Base-by-base conservation (phyloP, 2,797 vertebrate species). In the Catharus ustulatus region DNA sequence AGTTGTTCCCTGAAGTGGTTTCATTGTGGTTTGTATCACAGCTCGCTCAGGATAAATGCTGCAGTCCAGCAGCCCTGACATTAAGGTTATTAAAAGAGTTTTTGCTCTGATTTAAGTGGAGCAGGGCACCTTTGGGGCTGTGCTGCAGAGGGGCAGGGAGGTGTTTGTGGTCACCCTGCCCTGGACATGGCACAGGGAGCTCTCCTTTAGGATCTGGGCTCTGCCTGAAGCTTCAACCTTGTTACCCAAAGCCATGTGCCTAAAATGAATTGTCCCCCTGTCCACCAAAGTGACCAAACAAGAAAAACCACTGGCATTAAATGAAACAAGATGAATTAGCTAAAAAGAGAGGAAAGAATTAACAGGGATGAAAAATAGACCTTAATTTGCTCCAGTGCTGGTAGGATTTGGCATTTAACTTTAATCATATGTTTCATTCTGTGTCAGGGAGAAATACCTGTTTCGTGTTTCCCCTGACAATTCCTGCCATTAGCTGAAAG, bases 401-500 rank as follows among this genome's bases (percentile, higher is more conserved):
- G 29, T 52, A 89, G 86, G 48, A 74, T 90, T 82, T 94, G 88
- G 86, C 42, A 34, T 92, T 93, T 87, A 38, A 75, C 40, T 74
- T 72, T 48, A 68, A 72, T 91, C 63, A 15, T 26, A 13, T 36
- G 82, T 78, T 91, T 93, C 43, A n/a, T 49, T 84, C 72, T 72
- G 7, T 75, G 61, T 72, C 46, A 17, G 58, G 46, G 69, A 89
- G 46, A 78, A 85, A 62, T 93, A 93, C 89, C 94, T 93, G 93
- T n/a, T 92, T n/a, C 0, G 5, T 64, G 71, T 48, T 87, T 93
- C 84, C 94, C 84, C 81, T 61, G 75, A 64, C 10, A 71, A 87
- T 90, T 89, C 66, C 81, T 94, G 76, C 90, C 82, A 90, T 91
- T 78, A 94, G 82, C 74, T 69, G 48, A 7, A 86, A 84, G 72